Base-by-base conservation (phyloP, 1,140 invertebrate species). In the Episyrphus balteatus region DNA sequence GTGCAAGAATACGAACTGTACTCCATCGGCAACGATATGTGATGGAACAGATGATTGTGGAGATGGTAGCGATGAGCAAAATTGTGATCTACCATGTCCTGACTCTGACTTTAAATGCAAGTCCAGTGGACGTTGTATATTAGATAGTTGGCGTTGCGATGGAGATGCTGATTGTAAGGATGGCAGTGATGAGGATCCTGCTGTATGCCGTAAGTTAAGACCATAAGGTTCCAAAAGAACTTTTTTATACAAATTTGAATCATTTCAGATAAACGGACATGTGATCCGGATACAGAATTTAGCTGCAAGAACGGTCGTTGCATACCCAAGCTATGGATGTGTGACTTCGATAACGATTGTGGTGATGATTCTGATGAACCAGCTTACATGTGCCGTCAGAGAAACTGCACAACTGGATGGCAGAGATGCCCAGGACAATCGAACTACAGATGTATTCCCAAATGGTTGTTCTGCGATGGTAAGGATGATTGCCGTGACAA, bases 311-410 rank as follows among this genome's bases (percentile, higher is more conserved):
- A 94, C 53, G 92, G 92, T 8, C 83, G 89, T 46, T 99, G 96
- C 62, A 98, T 99, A 51, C 93, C 91, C 0, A 88, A 88, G 62
- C 66, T 93, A 2, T 98, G 94, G 92, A 89, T 88, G 77, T 99
- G 95, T 68, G 66, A 68, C 49, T 68, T 68, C 11, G 65, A 67
- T 47, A 68, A 68, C 15, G 65, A 68, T 33, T 68, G 65, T 32
- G 91, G 92, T 0, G 92, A 96, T 55, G 88, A 92, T 59, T 90
- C 86, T 1, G 92, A 96, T 61, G 92, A 96, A 63, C 92, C 92
- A 0, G 88, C 90, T 0, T 90, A 89, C 58, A 83, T 88, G 73
- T 96, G 92, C 58, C 75, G 88, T 14, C 89, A 93, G 54, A 79
- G 76, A 51, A 94, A 94, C 59, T 95, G 91, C 56, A 92, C 90